phyloP scores from a whole-genome alignment of 2,113 vertebrate species.

The Tetrao urogallus region DNA sequence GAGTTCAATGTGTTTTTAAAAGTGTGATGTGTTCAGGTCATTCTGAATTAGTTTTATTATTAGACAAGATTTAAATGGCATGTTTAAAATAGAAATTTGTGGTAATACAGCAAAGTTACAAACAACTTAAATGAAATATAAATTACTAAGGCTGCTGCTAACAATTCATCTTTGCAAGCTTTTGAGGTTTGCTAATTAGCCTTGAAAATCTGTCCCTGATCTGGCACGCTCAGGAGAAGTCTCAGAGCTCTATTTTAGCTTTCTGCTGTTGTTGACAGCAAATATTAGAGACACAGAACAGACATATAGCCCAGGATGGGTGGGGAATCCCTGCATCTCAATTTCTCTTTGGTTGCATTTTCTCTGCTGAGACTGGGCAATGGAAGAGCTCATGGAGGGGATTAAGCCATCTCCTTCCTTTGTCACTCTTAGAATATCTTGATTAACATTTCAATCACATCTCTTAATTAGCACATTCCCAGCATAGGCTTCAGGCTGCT shows the following conservation, averaged over 20 bases:
- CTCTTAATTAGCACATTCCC: slow-evolving; percentile 47
- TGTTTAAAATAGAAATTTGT: slow-evolving; percentile 32
- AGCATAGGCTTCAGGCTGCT: not conserved
- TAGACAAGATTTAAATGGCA: slow-evolving; percentile 11
- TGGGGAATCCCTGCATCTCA: not conserved
- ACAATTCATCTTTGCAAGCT: not conserved
- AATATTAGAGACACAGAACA: not conserved
- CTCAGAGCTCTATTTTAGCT: not conserved
- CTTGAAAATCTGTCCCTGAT: not conserved
- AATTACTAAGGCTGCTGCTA: slow-evolving; percentile 4
- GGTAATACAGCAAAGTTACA: slow-evolving; percentile 1
- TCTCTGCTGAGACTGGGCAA: not conserved
- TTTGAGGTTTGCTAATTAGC: slow-evolving; percentile 51
- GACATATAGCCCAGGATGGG: not conserved
- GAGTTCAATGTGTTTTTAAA: not conserved
- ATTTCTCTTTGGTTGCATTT: not conserved
- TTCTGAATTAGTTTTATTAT: not conserved
- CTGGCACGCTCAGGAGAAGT: not conserved
- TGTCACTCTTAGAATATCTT: slow-evolving; percentile 3
- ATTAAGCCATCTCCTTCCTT: slow-evolving; percentile 49
- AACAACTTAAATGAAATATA: slow-evolving; percentile 39
- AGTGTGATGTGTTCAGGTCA: not conserved
- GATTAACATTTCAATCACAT: slow-evolving; percentile 42
- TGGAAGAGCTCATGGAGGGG: not conserved
- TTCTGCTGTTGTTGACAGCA: not conserved